Evolutionary conservation across 1,140 invertebrate genomes (phyloP), one percentile per base, ranked within the genome.

Genomic region (Hylaeus volcanicus): DNA sequence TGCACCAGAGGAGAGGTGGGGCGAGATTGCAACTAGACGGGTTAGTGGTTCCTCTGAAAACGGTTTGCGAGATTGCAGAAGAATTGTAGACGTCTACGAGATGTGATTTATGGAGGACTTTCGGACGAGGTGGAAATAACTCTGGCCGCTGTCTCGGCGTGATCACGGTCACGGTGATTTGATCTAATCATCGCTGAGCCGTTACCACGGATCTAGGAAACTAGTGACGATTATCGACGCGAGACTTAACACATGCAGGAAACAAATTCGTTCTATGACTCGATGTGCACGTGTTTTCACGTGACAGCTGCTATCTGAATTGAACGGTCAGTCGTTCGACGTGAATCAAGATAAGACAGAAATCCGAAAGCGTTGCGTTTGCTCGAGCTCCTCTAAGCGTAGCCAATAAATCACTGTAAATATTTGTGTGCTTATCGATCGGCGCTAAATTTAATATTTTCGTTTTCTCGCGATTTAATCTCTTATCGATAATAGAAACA

Each of bases 31-130:
- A 72, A 72, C 60, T 79, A 65, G 77, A 61, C 12, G 56, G 39
- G 2, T 14, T 43, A 41, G 56, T 63, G 64, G 74, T 78, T 73
- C 82, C 65, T 66, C 43, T 39, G 51, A 45, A 82, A 61, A 71
- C 73, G 41, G 41, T 81, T 70, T 63, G 58, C 76, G 11, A 71
- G 63, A 80, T 56, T 68, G 58, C 43, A 85, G 70, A 85, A 85
- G 82, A 88, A 88, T 85, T 75, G 86, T 51, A 72, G 53, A 83
- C 73, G 82, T 86, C 84, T 69, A 71, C 69, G 77, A 80, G 64
- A 83, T 68, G 80, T 88, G 87, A 89, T 89, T 89, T 88, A 89
- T 89, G 88, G 78, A 77, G 45, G 84, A 86, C 68, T 75, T 82
- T 73, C 74, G 53, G 58, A 9, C 70, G 53, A 61, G 81, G 55